Base-by-base conservation (phyloP, 2,888 invertebrate species). In the Stenolophus ochropezus region DNA sequence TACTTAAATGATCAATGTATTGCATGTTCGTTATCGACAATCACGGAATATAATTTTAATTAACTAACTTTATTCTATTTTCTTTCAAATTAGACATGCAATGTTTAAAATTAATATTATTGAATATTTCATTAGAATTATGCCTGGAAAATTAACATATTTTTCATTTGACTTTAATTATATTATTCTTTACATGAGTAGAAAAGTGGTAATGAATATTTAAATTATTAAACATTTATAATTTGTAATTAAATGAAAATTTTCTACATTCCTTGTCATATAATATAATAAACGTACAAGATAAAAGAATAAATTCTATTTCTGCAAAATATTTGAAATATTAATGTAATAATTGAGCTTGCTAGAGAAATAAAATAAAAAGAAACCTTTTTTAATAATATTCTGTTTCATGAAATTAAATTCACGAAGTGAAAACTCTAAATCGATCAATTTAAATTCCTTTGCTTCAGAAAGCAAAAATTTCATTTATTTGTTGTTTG, bases 401-500 rank as follows among this genome's bases (percentile, higher is more conserved):
- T 42, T 42, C 33, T 42, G 6, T 42, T 42, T 42, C 33, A 53
- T 53, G 18, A 53, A 53, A 53, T 20, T 53, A 8, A 18, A 53
- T 53, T 53, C 53, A 53, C 18, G 16, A 53, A 21, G 18, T 53
- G 53, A 53, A 53, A 53, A 53, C 53, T 53, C 20, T 6, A 53
- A 53, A 53, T 53, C 53, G 53, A 21, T 53, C 20, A 53, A 18
- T 53, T 18, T 20, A 23, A 58, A 20, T 58, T 58, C 25, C n/a
- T 21, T 23, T 53, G 18, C 53, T 53, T 53, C 53, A 61, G 61
- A 61, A 61, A 61, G 23, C 61, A 61, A 61, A 61, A 25, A 61
- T 61, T 25, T 61, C 14, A 61, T 61, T 61, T 23, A 42, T 20
- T 69, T 14, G 65, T 65, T 65, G 65, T 69, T 69, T 69, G 65